A percentile compares a stretch with the other conserved stretches of the same genome.
Conservation (phyloP, 2,113 vertebrate genomes). For the Brachirus orientalis region DNA sequence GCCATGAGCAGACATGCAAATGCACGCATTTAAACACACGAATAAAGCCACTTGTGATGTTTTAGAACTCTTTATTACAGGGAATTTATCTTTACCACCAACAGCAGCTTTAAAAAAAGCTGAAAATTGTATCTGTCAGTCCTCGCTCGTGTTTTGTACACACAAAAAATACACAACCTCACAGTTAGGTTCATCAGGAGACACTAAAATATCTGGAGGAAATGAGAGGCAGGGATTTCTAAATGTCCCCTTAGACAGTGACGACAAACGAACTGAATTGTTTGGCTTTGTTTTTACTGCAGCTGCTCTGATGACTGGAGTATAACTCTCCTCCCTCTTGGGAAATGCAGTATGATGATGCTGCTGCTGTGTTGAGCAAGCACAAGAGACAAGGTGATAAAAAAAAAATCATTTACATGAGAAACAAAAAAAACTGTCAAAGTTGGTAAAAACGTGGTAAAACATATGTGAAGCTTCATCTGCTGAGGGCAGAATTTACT, state of each 20-base stretch:
- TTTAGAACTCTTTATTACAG: slow-evolving; percentile 68
- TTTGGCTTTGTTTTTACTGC: not conserved
- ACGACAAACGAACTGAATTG: not conserved
- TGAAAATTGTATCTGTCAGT: slow-evolving; percentile 57
- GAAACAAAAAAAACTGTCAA: not conserved
- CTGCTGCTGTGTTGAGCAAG: not conserved
- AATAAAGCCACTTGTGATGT: slow-evolving; percentile 39
- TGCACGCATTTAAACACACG: slow-evolving; percentile 6
- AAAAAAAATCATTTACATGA: slow-evolving; percentile 26
- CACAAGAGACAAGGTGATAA: slow-evolving; percentile 12
- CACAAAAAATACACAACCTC: slow-evolving; percentile 59
- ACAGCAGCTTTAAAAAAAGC: slow-evolving; percentile 40
- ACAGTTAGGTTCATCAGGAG: slow-evolving; percentile 23
- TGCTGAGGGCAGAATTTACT: slow-evolving; percentile 37
- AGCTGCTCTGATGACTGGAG: not conserved
- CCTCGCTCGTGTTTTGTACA: slow-evolving; percentile 57
- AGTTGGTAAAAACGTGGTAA: slow-evolving; percentile 12
- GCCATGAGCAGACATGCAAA: slow-evolving; percentile 1
- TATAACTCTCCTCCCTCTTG: slow-evolving; percentile 9
- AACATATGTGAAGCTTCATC: slow-evolving; percentile 26
- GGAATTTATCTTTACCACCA: slow-evolving; percentile 51
- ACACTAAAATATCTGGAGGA: slow-evolving; percentile 4
- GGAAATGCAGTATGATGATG: slow-evolving; percentile 10
- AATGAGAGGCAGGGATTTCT: slow-evolving; percentile 6
- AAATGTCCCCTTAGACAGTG: not conserved